Conservation (phyloP, 1,140 invertebrate species). For the Monomorium pharaonis region DNA sequence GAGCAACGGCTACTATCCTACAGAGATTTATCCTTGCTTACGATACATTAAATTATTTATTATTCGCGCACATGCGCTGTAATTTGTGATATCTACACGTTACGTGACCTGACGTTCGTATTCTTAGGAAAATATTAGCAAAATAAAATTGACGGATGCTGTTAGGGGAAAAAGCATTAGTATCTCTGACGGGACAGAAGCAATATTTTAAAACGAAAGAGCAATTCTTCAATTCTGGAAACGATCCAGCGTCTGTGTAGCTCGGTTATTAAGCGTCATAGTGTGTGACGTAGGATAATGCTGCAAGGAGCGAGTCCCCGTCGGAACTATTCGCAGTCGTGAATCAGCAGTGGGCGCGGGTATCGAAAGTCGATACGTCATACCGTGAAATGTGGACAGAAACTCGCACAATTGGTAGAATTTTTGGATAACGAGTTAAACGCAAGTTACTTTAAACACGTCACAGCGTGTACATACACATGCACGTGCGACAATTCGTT, state of each 20-base stretch:
- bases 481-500: neutral
- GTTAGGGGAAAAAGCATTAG: neutral
- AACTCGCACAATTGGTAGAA: neutral
- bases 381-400: neutral
- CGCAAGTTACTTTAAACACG: constrained; percentile 1
- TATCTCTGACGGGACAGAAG: neutral
- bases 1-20: neutral
- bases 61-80: neutral
- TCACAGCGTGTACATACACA: neutral
- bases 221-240: constrained; percentile 13
- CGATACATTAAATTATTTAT: neutral
- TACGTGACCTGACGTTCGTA: neutral
- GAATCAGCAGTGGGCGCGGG: constrained; percentile 52
- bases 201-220: constrained; percentile 17
- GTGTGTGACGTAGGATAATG: neutral
- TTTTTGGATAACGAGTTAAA: constrained; percentile 50
- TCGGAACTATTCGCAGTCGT: neutral
- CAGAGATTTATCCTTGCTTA: neutral
- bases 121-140: neutral
- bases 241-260: neutral
- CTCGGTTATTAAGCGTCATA: constrained; percentile 45
- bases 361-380: constrained; percentile 65
- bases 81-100: neutral
- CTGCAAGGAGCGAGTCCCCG: constrained; percentile 13
- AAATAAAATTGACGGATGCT: neutral